These are phyloP conservation scores for Euschistus heros DNA, from an alignment of 1,140 invertebrate species.

Conservation along the genomic window DNA sequence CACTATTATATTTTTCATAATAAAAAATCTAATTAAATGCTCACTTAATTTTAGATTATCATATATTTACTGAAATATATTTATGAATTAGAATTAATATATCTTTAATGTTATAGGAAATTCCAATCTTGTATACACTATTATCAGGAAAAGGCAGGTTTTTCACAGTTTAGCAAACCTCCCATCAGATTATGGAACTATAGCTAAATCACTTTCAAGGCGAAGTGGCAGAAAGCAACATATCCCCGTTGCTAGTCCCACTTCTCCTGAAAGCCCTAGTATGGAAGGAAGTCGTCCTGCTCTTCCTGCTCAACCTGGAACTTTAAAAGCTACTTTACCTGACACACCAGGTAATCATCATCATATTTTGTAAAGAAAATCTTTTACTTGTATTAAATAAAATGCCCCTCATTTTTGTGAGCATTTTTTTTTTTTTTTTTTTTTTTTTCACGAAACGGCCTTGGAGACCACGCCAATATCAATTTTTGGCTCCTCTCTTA, in stretches of 20 bases:
- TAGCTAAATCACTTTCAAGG: constrained; percentile 69
- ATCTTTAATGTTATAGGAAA: constrained; percentile 52
- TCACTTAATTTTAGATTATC: too few relatives aligned
- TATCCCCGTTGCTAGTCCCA: constrained; percentile 35
- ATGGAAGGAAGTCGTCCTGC: constrained; percentile 83
- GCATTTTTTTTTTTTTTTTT: too few relatives aligned
- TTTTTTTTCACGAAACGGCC: too few relatives aligned
- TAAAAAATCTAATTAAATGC: too few relatives aligned
- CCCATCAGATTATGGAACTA: constrained; percentile 81
- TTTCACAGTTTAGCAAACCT: constrained; percentile 95
- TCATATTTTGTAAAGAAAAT: too few relatives aligned
- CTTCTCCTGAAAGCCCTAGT: constrained; percentile 35
- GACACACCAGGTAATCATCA: constrained; percentile 71
- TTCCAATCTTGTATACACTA: constrained; percentile 96
- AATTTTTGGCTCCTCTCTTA: too few relatives aligned
- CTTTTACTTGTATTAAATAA: too few relatives aligned
- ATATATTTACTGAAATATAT: background rate
- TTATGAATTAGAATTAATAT: background rate
- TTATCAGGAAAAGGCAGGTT: constrained; percentile 93
- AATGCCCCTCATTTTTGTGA: too few relatives aligned
- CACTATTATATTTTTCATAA: too few relatives aligned
- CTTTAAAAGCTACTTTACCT: constrained; percentile 78
- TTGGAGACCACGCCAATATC: too few relatives aligned
- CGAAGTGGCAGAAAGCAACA: constrained; percentile 40
- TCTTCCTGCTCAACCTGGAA: constrained; percentile 78